phyloP scores from a whole-genome alignment of 1,140 invertebrate genomes.

The Drosophila obscura region DNA sequence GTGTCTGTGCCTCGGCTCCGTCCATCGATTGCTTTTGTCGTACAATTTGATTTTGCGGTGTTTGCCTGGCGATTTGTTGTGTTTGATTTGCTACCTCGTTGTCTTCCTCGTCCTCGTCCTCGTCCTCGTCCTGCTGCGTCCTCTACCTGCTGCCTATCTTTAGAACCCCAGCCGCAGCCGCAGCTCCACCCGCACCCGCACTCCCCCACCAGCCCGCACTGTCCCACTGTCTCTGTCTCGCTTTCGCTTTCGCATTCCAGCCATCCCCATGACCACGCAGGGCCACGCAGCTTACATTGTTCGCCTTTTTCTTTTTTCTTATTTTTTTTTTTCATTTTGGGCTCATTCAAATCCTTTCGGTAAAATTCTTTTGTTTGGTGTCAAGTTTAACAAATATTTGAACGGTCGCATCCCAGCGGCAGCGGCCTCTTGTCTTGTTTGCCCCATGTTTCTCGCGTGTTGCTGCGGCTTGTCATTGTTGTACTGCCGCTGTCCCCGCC shows the following conservation, averaged over 20 bases:
- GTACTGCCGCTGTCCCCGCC: neutral
- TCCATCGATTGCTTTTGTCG: conserved; percentile 47
- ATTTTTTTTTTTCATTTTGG: no score
- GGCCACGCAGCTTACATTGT: conserved; percentile 72
- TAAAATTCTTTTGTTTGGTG: conserved; percentile 83
- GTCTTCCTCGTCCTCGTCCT: conserved; percentile 23
- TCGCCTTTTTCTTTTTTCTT: conserved; percentile 53
- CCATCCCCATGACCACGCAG: conserved; percentile 23
- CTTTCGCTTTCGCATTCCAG: conserved; percentile 56
- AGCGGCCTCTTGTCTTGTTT: conserved; percentile 74
- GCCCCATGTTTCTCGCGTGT: conserved; percentile 64
- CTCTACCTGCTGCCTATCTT: neutral
- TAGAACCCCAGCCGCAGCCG: neutral
- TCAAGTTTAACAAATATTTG: conserved; percentile 83
- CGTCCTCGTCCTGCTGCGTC: conserved; percentile 16
- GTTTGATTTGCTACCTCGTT: conserved; percentile 71
- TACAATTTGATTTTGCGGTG: conserved; percentile 79
- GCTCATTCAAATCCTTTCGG: conserved; percentile 80
- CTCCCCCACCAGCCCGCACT: neutral
- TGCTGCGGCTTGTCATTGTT: conserved; percentile 60
- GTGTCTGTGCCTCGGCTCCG: conserved; percentile 2
- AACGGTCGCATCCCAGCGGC: no score
- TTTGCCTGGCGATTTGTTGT: conserved; percentile 77
- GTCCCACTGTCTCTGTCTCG: neutral
- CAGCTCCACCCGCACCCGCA: neutral